Evolutionary conservation across 2,888 invertebrate species (phyloP).

Genomic region (Drosophila buzzatii): DNA sequence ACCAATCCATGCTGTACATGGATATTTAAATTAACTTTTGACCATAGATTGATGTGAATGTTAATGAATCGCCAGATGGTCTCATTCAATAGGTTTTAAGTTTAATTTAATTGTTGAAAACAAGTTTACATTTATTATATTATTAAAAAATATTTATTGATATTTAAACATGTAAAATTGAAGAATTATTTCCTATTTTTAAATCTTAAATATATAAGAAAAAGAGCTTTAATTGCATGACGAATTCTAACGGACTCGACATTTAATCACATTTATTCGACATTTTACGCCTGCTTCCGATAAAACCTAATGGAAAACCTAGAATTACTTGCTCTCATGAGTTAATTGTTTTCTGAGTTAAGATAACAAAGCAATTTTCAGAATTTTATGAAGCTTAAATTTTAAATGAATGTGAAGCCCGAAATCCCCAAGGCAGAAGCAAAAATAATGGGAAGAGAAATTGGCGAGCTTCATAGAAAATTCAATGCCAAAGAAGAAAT

Average conservation of each 20-base stretch:
- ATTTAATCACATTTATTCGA: too few species aligned
- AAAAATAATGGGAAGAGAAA: neutral
- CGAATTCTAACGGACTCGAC: too few species aligned
- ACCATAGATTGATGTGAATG: neutral
- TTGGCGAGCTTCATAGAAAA: neutral
- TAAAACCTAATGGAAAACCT: neutral
- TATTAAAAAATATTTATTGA: too few species aligned
- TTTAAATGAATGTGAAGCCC: neutral
- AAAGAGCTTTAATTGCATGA: too few species aligned
- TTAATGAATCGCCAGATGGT: constrained; percentile 1
- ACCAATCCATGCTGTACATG: neutral
- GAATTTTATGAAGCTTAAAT: neutral
- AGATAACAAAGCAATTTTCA: neutral
- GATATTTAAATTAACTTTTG: constrained; percentile 13
- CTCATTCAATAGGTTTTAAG: neutral
- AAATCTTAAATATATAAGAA: neutral
- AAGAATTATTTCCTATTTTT: neutral
- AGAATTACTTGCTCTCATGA: neutral
- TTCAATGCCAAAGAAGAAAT: neutral
- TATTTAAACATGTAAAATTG: neutral
- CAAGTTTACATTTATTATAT: neutral
- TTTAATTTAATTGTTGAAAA: too few species aligned
- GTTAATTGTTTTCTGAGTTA: neutral
- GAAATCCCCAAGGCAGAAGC: neutral
- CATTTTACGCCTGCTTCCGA: neutral